Conservation (phyloP, 2,797 vertebrate genomes). For the Gymnopithys bicolor region DNA sequence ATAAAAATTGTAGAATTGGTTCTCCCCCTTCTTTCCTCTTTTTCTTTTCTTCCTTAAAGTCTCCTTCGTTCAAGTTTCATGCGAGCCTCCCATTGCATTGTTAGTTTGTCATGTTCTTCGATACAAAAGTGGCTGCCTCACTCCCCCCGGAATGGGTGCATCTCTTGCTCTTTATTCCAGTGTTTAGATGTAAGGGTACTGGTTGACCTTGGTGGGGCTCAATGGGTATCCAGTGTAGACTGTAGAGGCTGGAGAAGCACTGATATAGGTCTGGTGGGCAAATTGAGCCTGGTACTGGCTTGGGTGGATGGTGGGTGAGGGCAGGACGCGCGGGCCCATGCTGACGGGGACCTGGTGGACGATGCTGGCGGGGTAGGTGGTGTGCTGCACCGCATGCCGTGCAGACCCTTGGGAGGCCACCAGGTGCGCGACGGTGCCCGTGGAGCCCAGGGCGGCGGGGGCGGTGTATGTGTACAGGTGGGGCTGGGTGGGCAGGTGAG, state of each 20-base stretch:
- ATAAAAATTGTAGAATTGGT: slow-evolving; percentile 77
- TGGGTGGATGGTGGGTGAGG: slow-evolving; percentile 94
- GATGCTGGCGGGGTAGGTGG: slow-evolving; percentile 91
- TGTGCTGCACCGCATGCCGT: slow-evolving; percentile 91
- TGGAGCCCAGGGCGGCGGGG: slow-evolving; percentile 91
- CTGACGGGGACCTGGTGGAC: slow-evolving; percentile 97
- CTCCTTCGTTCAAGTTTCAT: slow-evolving; percentile 78
- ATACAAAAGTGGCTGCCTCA: slow-evolving; percentile 65
- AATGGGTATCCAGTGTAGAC: slow-evolving; percentile 99
- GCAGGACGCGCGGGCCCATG: slow-evolving; percentile 94
- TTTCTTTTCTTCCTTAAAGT: slow-evolving; percentile 71
- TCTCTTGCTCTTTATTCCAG: slow-evolving; percentile 63
- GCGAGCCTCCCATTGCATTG: slow-evolving; percentile 68
- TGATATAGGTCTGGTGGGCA: slow-evolving; percentile 98
- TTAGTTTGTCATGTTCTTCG: slow-evolving; percentile 68
- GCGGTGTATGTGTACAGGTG: slow-evolving; percentile 96
- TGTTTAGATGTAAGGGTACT: slow-evolving; percentile 97
- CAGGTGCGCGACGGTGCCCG: slow-evolving; percentile 93
- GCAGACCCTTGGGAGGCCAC: slow-evolving; percentile 94
- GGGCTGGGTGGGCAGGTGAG: slow-evolving; percentile 92
- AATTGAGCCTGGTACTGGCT: slow-evolving; percentile 98
- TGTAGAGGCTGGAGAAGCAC: slow-evolving; percentile 94
- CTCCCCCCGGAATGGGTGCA: slow-evolving; percentile 14
- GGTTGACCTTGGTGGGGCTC: slow-evolving; percentile 99
- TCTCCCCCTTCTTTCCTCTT: slow-evolving; percentile 66